Base-by-base conservation (phyloP, 2,888 invertebrate genomes). In the Agapostemon virescens region DNA sequence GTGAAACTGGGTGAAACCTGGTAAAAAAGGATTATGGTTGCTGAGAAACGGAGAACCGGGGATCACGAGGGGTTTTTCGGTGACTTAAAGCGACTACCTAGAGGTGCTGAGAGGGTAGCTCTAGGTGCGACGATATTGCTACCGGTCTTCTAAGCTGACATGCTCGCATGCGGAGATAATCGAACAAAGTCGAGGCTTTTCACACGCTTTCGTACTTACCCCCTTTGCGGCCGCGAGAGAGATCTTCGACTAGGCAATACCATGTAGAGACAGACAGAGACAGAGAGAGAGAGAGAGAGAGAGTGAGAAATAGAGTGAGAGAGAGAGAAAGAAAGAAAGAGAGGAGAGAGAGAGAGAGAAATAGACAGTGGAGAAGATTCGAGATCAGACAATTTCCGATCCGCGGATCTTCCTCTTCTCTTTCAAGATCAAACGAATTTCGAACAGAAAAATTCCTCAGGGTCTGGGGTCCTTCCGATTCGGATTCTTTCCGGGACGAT, bases 61-160 rank as follows among this genome's bases (percentile, higher is more conserved):
- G 23, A 36, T 13, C n/a, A 26, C 26, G 33, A 52, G 23, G 40
- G 40, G 69, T n/a, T 49, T 20, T 49, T 49, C 49, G 64, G 70
- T 38, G 69, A 69, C 33, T 55, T 66, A 66, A 79, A 80, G 80
- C 80, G 69, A 66, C 79, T 79, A 79, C 64, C 79, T 73, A 64
- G 55, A 66, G 66, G 80, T 79, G 80, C 77, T 30, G 69, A 72
- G 69, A 72, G 58, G 73, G 73, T 69, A 73, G 73, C 69, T 69
- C 55, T 79, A 80, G 58, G 80, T 80, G 80, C 80, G 66, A 69
- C 73, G 64, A 69, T 49, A 49, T 42, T 69, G 80, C 80, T 79
- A 80, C 73, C 79, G 55, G 15, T 23, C 23, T n/a, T 79, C 42
- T 66, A 66, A 75, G 81, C 75, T 64, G 30, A n/a, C 81, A 75